Base-by-base conservation (phyloP, 1,140 invertebrate genomes). In the Meteorus sp. region DNA sequence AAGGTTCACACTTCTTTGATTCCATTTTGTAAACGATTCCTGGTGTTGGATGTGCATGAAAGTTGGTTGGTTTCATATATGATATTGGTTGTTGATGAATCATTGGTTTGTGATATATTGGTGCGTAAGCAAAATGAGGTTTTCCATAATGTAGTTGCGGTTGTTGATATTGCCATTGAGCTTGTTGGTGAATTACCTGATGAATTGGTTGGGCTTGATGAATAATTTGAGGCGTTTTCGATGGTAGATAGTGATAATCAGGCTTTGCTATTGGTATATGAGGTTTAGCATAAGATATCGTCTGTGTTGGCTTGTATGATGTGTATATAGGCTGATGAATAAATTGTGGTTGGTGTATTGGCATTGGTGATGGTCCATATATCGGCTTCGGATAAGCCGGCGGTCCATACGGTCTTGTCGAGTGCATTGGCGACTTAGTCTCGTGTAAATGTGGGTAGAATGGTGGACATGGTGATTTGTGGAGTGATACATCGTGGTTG, bases 391-490 rank as follows among this genome's bases (percentile, higher is more conserved):
- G 54, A 33, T 72, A 59, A 25, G 50, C 48, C 2, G 59, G 54
- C 19, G 60, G 64, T 2, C 53, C 56, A 15, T 69, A 60, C 2
- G 73, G 64, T 20, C 73, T 74, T 3, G 60, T 25, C 13, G 59
- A 47, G 15, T 68, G 35, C 20, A 68, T 44, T 0, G 66, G 52
- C 0, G 61, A 56, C 3, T 66, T 59, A 27, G 72, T 66, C 2
- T 62, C 48, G 2, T 59, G 50, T 9, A 58, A 27, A 23, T 69
- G 63, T 2, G 70, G 62, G 13, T 69, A 72, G 17, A 56, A 45
- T 1, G 70, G 70, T 1, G 72, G 75, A 65, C 76, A 78, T 0
- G 74, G 74, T 1, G 60, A 48, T 3, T 31, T n/a, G 11, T 27
- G 11, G 52, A 33, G 9, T 61, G 47, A 3, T 57, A 58, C 7